Conservation (phyloP, 2,113 vertebrate species). For the Alectura lathami region DNA sequence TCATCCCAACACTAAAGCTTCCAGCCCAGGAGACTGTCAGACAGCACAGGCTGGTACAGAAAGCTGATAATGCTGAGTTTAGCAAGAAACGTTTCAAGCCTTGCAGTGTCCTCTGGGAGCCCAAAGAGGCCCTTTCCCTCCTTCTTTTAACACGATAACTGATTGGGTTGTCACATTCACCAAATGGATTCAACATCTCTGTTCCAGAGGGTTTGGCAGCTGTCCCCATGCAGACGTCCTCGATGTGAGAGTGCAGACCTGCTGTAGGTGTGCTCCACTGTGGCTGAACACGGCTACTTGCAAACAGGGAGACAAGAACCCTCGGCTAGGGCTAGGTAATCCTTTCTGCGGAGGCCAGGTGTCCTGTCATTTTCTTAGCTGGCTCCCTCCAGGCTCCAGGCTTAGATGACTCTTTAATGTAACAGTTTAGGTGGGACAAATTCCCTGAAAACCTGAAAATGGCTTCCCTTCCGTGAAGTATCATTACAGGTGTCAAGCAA, state of each 20-base stretch:
- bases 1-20: background rate
- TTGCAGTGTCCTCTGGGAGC: background rate
- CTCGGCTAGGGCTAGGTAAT: background rate
- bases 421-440: background rate
- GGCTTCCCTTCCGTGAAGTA: background rate
- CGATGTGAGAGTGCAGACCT: fast-evolving
- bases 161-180: background rate
- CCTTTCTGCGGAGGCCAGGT: background rate
- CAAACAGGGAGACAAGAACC: background rate
- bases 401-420: fast-evolving
- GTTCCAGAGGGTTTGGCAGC: background rate
- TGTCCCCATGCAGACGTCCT: background rate
- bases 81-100: background rate
- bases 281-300: background rate
- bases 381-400: background rate
- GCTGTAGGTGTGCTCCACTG: background rate
- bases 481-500: background rate
- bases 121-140: background rate
- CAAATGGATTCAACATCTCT: background rate
- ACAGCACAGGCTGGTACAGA: background rate
- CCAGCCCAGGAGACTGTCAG: background rate
- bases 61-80: background rate
- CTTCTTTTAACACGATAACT: background rate
- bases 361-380: background rate
- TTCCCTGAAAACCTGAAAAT: background rate